phyloP scores from a whole-genome alignment of 1,140 invertebrate species.

The Nasonia giraulti region DNA sequence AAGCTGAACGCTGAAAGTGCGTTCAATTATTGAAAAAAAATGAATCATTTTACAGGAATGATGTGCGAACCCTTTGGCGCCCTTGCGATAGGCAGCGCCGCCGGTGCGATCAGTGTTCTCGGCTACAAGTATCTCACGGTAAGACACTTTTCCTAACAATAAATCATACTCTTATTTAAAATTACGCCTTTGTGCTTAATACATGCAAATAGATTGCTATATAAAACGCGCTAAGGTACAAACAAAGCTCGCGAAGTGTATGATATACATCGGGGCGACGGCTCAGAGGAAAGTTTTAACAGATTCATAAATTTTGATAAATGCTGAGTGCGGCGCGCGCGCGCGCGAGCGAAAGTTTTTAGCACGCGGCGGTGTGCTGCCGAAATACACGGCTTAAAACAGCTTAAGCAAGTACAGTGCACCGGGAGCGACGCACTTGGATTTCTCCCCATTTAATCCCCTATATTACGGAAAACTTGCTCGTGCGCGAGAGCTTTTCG shows the following conservation, averaged over 20 bases:
- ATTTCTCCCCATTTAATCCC: background rate
- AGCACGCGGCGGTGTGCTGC: background rate
- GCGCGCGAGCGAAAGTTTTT: background rate
- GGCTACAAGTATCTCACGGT: constrained; percentile 92
- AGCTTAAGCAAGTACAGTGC: background rate
- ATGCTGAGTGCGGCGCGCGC: background rate
- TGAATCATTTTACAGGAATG: constrained; percentile 71
- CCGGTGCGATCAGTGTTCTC: constrained; percentile 88
- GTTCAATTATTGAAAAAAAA: background rate
- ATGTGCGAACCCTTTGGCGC: constrained; percentile 92
- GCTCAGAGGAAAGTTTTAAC: constrained; percentile 3
- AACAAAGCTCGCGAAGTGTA: background rate
- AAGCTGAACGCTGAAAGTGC: background rate
- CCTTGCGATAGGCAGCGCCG: constrained; percentile 85
- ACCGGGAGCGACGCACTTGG: background rate
- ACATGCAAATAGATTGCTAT: background rate
- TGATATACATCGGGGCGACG: background rate
- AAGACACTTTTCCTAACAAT: constrained; percentile 60
- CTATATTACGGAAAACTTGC: background rate
- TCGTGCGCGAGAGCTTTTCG: background rate
- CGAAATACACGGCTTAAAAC: constrained; percentile 6
- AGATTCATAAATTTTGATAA: constrained; percentile 27
- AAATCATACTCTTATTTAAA: constrained; percentile 10
- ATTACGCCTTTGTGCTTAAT: background rate
- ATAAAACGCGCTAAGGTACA: background rate